Percentiles rank a stretch among this genome's conserved stretches.
phyloP scores from a whole-genome alignment of 2,888 invertebrate species.

The Cetonia aurata region DNA sequence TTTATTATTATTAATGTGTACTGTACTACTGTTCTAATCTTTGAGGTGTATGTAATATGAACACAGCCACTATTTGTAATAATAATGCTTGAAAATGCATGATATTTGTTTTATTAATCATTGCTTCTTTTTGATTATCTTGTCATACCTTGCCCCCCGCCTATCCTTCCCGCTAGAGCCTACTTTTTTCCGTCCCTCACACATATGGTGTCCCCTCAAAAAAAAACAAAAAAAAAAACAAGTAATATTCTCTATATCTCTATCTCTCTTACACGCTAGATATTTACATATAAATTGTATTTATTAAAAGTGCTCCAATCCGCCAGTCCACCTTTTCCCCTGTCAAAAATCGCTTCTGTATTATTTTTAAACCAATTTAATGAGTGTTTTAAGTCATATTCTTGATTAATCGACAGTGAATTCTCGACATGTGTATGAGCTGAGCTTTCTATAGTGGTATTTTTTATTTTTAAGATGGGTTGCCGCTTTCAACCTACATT shows the following conservation, averaged over 20 bases:
- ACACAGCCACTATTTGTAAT: slow-evolving; percentile 83
- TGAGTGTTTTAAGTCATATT: slow-evolving; percentile 46
- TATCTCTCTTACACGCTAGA: slow-evolving; percentile 48
- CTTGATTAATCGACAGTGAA: slow-evolving; percentile 42
- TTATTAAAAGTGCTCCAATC: slow-evolving; percentile 49
- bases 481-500: slow-evolving; percentile 52
- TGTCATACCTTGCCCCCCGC: slow-evolving; percentile 48
- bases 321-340: slow-evolving; percentile 43
- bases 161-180: slow-evolving; percentile 54
- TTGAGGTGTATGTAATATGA: slow-evolving; percentile 70
- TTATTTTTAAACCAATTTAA: slow-evolving; percentile 46
- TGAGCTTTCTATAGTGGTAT: slow-evolving; percentile 51
- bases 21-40: slow-evolving; percentile 70
- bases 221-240: not conserved
- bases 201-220: not conserved
- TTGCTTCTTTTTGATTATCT: slow-evolving; percentile 65
- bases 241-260: slow-evolving; percentile 6
- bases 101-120: slow-evolving; percentile 84
- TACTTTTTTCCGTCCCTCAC: not conserved
- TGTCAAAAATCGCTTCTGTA: slow-evolving; percentile 50
- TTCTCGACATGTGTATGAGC: slow-evolving; percentile 46
- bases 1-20: slow-evolving; percentile 66
- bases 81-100: slow-evolving; percentile 90
- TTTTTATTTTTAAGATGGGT: slow-evolving; percentile 53
- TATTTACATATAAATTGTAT: slow-evolving; percentile 2